Evolutionary conservation across 1,140 invertebrate genomes (phyloP).

Genomic region (Bombus haemorrhoidalis): DNA sequence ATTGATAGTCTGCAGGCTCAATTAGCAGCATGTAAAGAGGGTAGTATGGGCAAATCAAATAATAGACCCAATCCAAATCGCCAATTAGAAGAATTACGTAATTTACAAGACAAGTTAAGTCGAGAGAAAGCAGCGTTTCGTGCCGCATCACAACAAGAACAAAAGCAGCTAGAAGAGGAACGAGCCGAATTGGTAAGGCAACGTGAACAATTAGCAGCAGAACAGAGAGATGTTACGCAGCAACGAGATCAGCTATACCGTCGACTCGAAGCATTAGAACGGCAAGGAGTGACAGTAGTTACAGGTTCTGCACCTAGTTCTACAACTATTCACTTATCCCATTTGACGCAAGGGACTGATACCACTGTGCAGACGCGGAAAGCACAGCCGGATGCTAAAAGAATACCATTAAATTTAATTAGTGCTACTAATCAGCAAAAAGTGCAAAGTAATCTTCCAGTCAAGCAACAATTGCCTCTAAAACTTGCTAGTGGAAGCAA

Average conservation of each 20-base stretch:
- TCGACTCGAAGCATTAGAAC: conserved; percentile 90
- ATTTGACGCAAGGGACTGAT: conserved; percentile 64
- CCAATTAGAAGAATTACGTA: conserved; percentile 88
- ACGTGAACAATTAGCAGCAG: conserved; percentile 87
- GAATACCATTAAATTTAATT: conserved; percentile 88
- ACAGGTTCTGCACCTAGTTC: conserved; percentile 75
- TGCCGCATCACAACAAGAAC: conserved; percentile 85
- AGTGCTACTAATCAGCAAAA: conserved; percentile 93
- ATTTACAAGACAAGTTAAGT: conserved; percentile 90
- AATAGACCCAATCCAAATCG: conserved; percentile 83
- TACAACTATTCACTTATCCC: conserved; percentile 64
- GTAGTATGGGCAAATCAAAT: conserved; percentile 81
- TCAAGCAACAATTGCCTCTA: conserved; percentile 93
- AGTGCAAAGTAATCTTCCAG: conserved; percentile 83
- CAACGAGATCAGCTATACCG: conserved; percentile 94
- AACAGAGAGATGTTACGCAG: conserved; percentile 92
- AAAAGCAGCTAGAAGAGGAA: conserved; percentile 87
- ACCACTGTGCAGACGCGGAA: conserved; percentile 68
- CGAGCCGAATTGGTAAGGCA: conserved; percentile 84
- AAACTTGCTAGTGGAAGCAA: conserved; percentile 87
- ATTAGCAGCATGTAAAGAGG: conserved; percentile 82
- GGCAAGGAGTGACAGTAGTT: conserved; percentile 85
- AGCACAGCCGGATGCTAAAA: conserved; percentile 70
- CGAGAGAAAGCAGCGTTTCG: conserved; percentile 92
- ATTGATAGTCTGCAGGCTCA: conserved; percentile 90